Evolutionary conservation across 2,888 invertebrate species (phyloP).

Genomic region (Cremastinae sp.): DNA sequence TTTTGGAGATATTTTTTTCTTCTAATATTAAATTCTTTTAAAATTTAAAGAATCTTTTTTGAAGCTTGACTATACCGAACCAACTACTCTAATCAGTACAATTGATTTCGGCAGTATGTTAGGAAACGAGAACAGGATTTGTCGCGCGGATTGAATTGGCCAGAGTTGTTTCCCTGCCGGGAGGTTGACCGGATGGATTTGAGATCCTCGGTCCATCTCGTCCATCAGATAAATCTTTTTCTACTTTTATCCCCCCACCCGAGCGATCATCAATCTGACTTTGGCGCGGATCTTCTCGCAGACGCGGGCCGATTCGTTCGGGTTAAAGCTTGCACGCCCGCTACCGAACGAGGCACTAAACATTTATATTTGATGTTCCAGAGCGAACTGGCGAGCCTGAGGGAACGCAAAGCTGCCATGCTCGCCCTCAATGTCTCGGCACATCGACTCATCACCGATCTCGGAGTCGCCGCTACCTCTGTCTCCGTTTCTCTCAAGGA

Average conservation of each 20-base stretch:
- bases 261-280: slow-evolving; percentile 62
- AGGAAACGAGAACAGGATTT: not conserved
- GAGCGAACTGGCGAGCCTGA: slow-evolving; percentile 84
- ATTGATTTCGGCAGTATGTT: too few species aligned
- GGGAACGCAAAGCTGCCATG: slow-evolving; percentile 82
- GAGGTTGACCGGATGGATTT: slow-evolving; percentile 25
- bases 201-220: slow-evolving; percentile 10
- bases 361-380: slow-evolving; percentile 81
- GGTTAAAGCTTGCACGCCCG: slow-evolving; percentile 69
- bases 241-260: slow-evolving; percentile 44
- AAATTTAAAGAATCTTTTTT: too few species aligned
- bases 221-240: slow-evolving; percentile 23
- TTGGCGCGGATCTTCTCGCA: slow-evolving; percentile 26
- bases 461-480: slow-evolving; percentile 81
- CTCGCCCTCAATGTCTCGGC: slow-evolving; percentile 84
- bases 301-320: slow-evolving; percentile 71
- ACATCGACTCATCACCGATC: slow-evolving; percentile 83
- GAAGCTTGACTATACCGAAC: too few species aligned
- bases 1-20: too few species aligned
- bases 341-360: slow-evolving; percentile 62
- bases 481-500: slow-evolving; percentile 83
- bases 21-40: too few species aligned
- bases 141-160: not conserved
- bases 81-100: too few species aligned
- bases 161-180: slow-evolving; percentile 24